Evolutionary conservation across 2,797 vertebrate genomes (phyloP), one percentile per base, ranked within the genome.

Genomic region (Eidolon dupreanum): DNA sequence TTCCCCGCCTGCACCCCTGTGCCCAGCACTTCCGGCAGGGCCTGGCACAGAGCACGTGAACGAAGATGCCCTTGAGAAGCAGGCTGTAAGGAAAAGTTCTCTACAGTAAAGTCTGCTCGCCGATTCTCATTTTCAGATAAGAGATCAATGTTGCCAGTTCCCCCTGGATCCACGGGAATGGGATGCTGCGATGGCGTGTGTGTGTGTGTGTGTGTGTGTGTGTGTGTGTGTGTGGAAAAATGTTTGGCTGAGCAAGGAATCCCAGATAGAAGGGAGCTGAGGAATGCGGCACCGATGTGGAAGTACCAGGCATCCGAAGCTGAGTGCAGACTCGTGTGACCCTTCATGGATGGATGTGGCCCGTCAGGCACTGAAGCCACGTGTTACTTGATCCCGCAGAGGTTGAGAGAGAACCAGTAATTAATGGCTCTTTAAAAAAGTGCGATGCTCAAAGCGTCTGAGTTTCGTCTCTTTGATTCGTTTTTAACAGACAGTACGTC

Each of bases 281-380:
- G 20, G 73, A 22, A 3, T 1, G 0, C 0, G 1, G 43, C 1
- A 6, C 59, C 12, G 1, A 1, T 6, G 1, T 0, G 4, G 36
- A 77, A 11, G 20, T 0, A 3, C 22, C 0, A 0, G 55, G 19
- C 36, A 3, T 6, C 33, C 38, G 7, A 4, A 17, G 16, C 46
- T 1, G 1, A 46, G 49, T 11, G 2, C 6, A 3, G 82, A 5
- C 17, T 1, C 4, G 53, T 2, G 41, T 22, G 4, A 17, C 75
- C 70, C 0, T 12, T 43, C 8, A 7, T 12, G 0, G 2, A 3
- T 33, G 85, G 66, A 11, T 26, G 41, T 24, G 33, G 61, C 28
- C 68, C 15, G 0, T 43, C 31, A 6, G 17, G 28, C 49, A n/a
- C 53, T 1, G 46, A 33, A 5, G 19, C 28, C 75, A 28, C 15